Percentiles rank a stretch among this genome's conserved stretches.
These are phyloP conservation scores for Zaprionus ghesquierei DNA, from an alignment of 1,140 invertebrate genomes.

Conservation along the genomic window DNA sequence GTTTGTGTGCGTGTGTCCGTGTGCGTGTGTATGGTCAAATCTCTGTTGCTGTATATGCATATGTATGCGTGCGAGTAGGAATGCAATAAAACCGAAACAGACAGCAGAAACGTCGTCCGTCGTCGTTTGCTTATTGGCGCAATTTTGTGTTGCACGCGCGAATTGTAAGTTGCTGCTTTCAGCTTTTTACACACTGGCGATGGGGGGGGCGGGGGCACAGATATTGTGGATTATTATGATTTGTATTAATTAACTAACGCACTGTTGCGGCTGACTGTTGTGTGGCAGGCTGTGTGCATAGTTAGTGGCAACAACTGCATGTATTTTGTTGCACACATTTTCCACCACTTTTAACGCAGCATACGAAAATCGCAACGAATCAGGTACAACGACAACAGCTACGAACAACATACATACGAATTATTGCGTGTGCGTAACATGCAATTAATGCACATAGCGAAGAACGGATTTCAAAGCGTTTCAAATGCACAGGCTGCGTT, in stretches of 20 bases:
- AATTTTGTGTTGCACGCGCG: conserved; percentile 69
- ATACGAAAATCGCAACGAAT: conserved; percentile 43
- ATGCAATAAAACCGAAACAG: conserved; percentile 65
- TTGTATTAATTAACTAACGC: conserved; percentile 29
- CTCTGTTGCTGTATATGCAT: conserved; percentile 64
- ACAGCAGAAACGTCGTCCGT: conserved; percentile 42
- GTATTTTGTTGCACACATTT: conserved; percentile 52
- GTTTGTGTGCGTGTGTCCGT: neutral
- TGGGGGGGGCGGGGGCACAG: conserved; percentile 5
- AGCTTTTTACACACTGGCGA: conserved; percentile 18
- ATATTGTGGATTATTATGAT: conserved; percentile 10
- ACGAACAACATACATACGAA: conserved; percentile 40
- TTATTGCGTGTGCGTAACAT: conserved; percentile 4
- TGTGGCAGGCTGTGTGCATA: conserved; percentile 18
- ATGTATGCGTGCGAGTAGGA: conserved; percentile 49
- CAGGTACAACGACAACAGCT: conserved; percentile 47
- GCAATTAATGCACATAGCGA: conserved; percentile 24
- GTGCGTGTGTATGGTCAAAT: conserved; percentile 50
- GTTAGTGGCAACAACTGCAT: conserved; percentile 41
- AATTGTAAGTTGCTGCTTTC: conserved; percentile 37
- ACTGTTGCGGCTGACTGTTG: conserved; percentile 17
- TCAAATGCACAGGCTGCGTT: conserved; percentile 15
- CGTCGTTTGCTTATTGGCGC: conserved; percentile 73
- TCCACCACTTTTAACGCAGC: conserved; percentile 49
- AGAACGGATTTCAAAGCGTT: conserved; percentile 5